A percentile compares a stretch with the other conserved stretches of the same genome.
Evolutionary conservation across 2,888 invertebrate genomes (phyloP).

Genomic region (Pterostichus niger): DNA sequence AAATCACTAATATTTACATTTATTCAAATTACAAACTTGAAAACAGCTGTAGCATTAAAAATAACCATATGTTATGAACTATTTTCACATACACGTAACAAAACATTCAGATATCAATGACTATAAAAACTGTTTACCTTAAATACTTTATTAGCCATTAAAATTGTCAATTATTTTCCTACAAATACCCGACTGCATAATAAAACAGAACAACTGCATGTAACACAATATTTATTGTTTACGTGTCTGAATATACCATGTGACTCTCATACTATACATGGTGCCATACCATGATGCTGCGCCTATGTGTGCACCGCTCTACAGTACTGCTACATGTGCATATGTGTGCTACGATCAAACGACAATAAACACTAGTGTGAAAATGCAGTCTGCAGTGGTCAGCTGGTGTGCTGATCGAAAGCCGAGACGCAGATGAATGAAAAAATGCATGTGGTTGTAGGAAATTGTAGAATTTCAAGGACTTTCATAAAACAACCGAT

Average conservation of each 20-base stretch:
- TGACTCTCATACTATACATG: not conserved
- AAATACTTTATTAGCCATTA: slow-evolving; percentile 51
- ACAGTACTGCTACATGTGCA: slow-evolving; percentile 1
- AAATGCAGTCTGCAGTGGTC: not conserved
- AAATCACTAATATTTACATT: too few relatives aligned
- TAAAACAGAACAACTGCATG: slow-evolving; percentile 1
- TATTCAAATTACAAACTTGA: too few relatives aligned
- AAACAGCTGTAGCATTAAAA: not conserved
- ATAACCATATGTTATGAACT: slow-evolving; percentile 1
- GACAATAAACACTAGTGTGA: not conserved
- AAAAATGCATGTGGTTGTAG: not conserved
- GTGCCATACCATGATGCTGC: not conserved
- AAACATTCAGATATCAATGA: not conserved
- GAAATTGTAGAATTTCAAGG: not conserved
- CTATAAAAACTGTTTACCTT: slow-evolving; percentile 46
- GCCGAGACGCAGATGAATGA: not conserved
- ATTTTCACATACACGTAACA: slow-evolving; percentile 7
- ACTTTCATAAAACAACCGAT: not conserved
- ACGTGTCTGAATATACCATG: slow-evolving; percentile 34
- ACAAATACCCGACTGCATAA: not conserved
- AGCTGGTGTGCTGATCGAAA: not conserved
- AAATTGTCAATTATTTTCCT: slow-evolving; percentile 39
- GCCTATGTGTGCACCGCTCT: not conserved
- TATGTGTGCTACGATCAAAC: slow-evolving; percentile 5
- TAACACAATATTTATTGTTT: slow-evolving; percentile 50